Percentiles rank a stretch among this genome's conserved stretches.
Conservation (phyloP, 1,140 invertebrate species). For the Drosophila lacertosa region DNA sequence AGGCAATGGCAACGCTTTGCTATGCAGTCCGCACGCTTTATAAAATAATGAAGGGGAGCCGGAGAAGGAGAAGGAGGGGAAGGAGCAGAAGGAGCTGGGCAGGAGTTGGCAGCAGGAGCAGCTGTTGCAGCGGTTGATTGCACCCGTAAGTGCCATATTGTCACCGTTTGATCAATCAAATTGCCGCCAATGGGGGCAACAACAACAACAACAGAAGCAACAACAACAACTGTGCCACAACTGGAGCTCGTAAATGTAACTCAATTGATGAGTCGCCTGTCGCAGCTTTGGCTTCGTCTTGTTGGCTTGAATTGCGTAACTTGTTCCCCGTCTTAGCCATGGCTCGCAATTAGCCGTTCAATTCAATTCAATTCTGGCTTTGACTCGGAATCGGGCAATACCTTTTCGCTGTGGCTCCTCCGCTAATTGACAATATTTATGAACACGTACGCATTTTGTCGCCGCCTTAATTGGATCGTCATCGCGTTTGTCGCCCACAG, state of each 20-base stretch:
- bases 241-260: slow-evolving; percentile 76
- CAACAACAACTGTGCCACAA: slow-evolving; percentile 31
- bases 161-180: slow-evolving; percentile 80
- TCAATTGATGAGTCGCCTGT: slow-evolving; percentile 64
- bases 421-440: slow-evolving; percentile 83
- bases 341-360: slow-evolving; percentile 61
- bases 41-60: slow-evolving; percentile 69
- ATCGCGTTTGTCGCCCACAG: slow-evolving; percentile 53
- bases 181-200: slow-evolving; percentile 58
- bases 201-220: too few relatives aligned
- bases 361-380: slow-evolving; percentile 9
- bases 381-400: neutral
- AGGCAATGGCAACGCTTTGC: slow-evolving; percentile 75
- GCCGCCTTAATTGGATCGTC: slow-evolving; percentile 71
- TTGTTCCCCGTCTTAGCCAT: slow-evolving; percentile 52
- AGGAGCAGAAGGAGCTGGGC: slow-evolving; percentile 10
- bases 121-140: slow-evolving; percentile 57
- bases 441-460: slow-evolving; percentile 83
- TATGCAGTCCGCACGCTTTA: slow-evolving; percentile 81
- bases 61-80: slow-evolving; percentile 1
- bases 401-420: slow-evolving; percentile 42
- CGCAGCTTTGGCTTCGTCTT: slow-evolving; percentile 35
- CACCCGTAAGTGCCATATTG: slow-evolving; percentile 82
- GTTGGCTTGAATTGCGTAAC: too few relatives aligned
- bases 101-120: slow-evolving; percentile 5